Percentiles rank a stretch among this genome's conserved stretches.
phyloP scores from a whole-genome alignment of 2,888 invertebrate genomes.

The Fissipunctia ypsillon region DNA sequence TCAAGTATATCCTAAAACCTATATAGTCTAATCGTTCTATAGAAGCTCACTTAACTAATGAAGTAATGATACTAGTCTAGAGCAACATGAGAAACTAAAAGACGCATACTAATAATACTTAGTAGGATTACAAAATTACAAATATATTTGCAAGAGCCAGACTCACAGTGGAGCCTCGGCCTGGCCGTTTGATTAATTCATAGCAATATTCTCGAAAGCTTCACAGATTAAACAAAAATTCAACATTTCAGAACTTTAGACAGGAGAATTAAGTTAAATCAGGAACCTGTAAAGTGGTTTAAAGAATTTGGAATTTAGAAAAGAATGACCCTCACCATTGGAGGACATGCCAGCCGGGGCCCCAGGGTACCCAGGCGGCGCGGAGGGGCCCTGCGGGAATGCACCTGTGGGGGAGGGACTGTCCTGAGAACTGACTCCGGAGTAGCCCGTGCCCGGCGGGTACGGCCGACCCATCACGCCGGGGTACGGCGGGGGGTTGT shows the following conservation, averaged over 20 bases:
- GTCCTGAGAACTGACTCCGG: slow-evolving; percentile 71
- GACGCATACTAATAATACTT: slow-evolving; percentile 31
- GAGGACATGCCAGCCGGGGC: slow-evolving; percentile 78
- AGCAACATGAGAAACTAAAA: slow-evolving; percentile 38
- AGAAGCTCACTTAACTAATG: slow-evolving; percentile 38
- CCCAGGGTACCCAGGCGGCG: slow-evolving; percentile 77
- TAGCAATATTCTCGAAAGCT: slow-evolving; percentile 39
- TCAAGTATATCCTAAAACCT: slow-evolving; percentile 6
- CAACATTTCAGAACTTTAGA: not conserved
- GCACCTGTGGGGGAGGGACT: slow-evolving; percentile 72
- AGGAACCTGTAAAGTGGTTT: not conserved
- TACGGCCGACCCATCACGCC: slow-evolving; percentile 91
- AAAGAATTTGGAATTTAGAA: slow-evolving; percentile 53
- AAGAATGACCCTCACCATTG: slow-evolving; percentile 76
- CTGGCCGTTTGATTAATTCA: slow-evolving; percentile 48
- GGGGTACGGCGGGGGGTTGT: slow-evolving; percentile 98
- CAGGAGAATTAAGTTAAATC: not conserved
- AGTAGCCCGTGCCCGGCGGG: slow-evolving; percentile 77
- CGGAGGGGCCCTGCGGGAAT: slow-evolving; percentile 65
- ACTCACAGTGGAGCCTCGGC: slow-evolving; percentile 78
- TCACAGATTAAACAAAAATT: slow-evolving; percentile 21
- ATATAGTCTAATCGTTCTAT: slow-evolving; percentile 35
- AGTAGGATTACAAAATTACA: slow-evolving; percentile 18
- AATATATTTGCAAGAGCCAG: slow-evolving; percentile 52
- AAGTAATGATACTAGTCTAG: slow-evolving; percentile 33